Percentiles rank a stretch among this genome's conserved stretches.
These are phyloP conservation scores for Helogale parvula DNA, from an alignment of 2,113 vertebrate genomes.

Conservation along the genomic window DNA sequence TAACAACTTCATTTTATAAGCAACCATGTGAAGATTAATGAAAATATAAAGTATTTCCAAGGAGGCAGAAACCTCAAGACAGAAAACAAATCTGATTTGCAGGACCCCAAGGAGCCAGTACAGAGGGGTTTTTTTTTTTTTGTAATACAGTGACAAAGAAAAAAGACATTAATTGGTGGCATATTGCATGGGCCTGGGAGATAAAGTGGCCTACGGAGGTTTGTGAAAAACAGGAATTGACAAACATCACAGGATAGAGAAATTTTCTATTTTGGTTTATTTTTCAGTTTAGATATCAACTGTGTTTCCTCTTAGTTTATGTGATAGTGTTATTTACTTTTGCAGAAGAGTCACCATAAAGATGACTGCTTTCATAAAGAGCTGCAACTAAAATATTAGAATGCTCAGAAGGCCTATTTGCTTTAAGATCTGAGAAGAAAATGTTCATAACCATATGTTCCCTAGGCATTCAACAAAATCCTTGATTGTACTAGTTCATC, in stretches of 20 bases:
- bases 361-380: neutral
- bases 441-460: neutral
- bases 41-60: neutral
- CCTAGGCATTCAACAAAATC: neutral
- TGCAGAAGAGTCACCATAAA: neutral
- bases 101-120: neutral
- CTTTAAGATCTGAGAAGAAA: neutral
- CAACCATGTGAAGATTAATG: neutral
- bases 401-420: neutral
- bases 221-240: neutral
- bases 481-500: neutral
- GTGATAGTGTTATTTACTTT: neutral
- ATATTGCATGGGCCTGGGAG: neutral
- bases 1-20: neutral
- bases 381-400: slow-evolving; percentile 41
- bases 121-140: neutral
- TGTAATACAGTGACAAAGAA: neutral
- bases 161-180: neutral
- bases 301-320: neutral
- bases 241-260: neutral
- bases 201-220: neutral
- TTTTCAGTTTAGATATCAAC: slow-evolving; percentile 7
- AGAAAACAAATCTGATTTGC: neutral
- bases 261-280: neutral
- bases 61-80: neutral